Base-by-base conservation (phyloP, 2,888 invertebrate species). In the Mythimna lalbum region DNA sequence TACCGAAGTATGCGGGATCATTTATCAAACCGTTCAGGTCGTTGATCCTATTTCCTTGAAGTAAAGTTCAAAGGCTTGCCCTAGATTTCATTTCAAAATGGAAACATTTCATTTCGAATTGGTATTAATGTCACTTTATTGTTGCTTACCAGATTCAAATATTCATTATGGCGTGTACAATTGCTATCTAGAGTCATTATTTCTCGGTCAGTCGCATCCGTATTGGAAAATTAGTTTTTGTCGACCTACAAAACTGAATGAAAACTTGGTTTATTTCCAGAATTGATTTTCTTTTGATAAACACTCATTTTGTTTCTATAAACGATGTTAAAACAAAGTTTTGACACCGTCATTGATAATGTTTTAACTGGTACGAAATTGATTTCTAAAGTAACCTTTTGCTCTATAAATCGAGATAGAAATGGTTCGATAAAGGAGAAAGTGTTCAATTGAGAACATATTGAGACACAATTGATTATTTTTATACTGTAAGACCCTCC, bases 21-120 rank as follows among this genome's bases (percentile, higher is more conserved):
- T 76, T 76, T 76, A 76, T 76, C 76, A 76, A 70, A 70, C 31
- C 27, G 64, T 53, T 69, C 61, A 64, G 75, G 69, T 70, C 76
- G 57, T 65, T 76, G 76, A 64, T 23, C 64, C 77, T 76, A 64
- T 52, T 76, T 64, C 61, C 76, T 23, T 76, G 23, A 57, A 63
- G 60, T 60, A 33, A 57, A 63, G 63, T 75, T 75, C 74, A 75
- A 76, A 52, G 57, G 56, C 50, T 62, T 53, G 64, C 57, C 39
- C 52, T 64, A 70, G 63, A 76, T 76, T 64, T 64, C 31, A 47
- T 69, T 70, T 49, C 27, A 74, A 69, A 57, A 76, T 76, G 33
- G 49, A 50, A 65, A 53, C 66, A 27, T 52, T 76, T 52, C 14
- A 69, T 61, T 76, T 33, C 31, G 12, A 63, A 60, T 61, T 43